phyloP scores from a whole-genome alignment of 2,797 vertebrate species.

The Oreochromis mossambicus region DNA sequence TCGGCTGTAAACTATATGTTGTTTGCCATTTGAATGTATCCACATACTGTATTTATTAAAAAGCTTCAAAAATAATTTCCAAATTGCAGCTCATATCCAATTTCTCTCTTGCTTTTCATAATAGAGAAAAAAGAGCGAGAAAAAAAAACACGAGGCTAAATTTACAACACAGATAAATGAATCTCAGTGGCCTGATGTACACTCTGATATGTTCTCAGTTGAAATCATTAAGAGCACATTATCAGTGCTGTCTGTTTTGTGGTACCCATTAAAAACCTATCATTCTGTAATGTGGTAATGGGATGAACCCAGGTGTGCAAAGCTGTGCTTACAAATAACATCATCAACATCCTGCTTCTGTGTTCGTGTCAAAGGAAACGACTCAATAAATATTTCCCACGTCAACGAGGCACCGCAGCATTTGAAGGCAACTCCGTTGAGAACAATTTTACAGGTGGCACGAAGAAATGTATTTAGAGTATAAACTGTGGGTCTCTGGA shows the following conservation, averaged over 20 bases:
- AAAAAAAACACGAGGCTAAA: background rate
- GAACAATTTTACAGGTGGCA: background rate
- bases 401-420: background rate
- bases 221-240: background rate
- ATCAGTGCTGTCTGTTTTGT: background rate
- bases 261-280: conserved; percentile 7
- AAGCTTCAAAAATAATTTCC: background rate
- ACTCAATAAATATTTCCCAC: background rate
- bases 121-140: background rate
- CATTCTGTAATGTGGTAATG: background rate
- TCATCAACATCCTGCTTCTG: background rate
- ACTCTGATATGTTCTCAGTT: background rate
- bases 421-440: background rate
- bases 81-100: background rate
- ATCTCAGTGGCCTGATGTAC: background rate
- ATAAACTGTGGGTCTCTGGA: background rate
- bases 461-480: background rate
- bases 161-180: background rate
- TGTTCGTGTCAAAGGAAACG: background rate
- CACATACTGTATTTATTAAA: background rate
- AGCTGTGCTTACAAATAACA: conserved; percentile 7
- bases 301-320: conserved; percentile 18
- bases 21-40: background rate
- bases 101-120: background rate
- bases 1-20: background rate